Evolutionary conservation across 2,797 vertebrate species (phyloP), one percentile per base, ranked within the genome.

Genomic region (Anabas testudineus): DNA sequence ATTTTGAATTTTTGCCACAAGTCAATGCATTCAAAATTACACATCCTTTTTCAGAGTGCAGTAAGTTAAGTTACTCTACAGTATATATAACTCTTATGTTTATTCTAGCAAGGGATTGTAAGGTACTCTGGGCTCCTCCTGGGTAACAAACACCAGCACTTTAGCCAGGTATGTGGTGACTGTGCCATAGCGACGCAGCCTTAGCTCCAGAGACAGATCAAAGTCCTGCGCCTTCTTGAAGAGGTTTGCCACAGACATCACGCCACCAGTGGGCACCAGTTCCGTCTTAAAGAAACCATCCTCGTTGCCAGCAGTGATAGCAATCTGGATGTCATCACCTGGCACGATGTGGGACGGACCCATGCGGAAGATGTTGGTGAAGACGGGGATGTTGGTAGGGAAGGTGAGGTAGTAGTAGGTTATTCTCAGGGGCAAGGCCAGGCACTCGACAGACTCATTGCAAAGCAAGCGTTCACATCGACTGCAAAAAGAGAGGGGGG

Each of bases 391-490:
- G 95, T 96, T 96, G 96, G 95, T 97, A 76, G 97, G 97, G 93
- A 99, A 97, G 93, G 96, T 97, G 94, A 99, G 96, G 91, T 96
- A 93, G 95, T 99, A 97, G 96, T 96, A 94, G 93, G 96, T 98
- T 95, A 99, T 98, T 96, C 97, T 95, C 96, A 97, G 85, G 87
- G 98, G 97, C 94, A 95, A 94, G 93, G 91, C 91, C 94, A 94
- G 95, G 95, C 98, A 99, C 92, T 98, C 95, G 81, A 90, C 86
- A 95, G 92, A 95, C 85, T 96, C 96, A 95, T 95, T 95, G 95
- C 98, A 99, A 95, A 96, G 95, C 96, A 99, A 97, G 95, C 97
- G 98, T 92, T 99, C 98, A 45, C 98, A 99, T 96, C 96, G 96
- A 95, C 98, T 99, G 97, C 92, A 96, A 96, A 89, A 71, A 90